These are phyloP conservation scores for Morpho helenor DNA, from an alignment of 2,888 invertebrate species.

Conservation along the genomic window DNA sequence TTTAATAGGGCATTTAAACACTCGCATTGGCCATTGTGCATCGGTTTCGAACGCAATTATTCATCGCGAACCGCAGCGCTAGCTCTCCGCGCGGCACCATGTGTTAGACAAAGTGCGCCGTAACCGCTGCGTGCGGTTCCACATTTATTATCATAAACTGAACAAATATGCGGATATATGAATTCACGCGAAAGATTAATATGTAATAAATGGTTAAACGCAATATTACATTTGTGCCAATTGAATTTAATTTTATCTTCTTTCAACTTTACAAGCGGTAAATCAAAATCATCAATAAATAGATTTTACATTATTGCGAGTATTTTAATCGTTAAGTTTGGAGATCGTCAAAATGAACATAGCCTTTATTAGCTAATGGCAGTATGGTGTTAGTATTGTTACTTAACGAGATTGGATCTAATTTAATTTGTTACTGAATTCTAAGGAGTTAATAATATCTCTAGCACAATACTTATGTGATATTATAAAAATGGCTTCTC, in stretches of 20 bases:
- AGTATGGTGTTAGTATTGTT: too few species aligned
- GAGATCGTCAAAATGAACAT: background rate
- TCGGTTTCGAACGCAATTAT: constrained; percentile 74
- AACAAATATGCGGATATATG: constrained; percentile 33
- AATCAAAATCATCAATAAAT: too few species aligned
- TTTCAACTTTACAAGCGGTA: background rate
- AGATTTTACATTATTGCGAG: background rate
- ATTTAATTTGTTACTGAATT: too few species aligned
- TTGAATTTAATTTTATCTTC: background rate
- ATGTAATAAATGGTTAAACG: constrained; percentile 15
- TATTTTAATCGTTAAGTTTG: too few species aligned
- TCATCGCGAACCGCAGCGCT: constrained; percentile 66
- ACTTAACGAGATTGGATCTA: too few species aligned
- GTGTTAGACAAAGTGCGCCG: constrained; percentile 57
- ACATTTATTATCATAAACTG: constrained; percentile 41
- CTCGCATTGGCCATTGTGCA: constrained; percentile 77
- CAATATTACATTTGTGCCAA: background rate
- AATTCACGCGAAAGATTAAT: constrained; percentile 21
- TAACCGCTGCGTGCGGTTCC: constrained; percentile 49
- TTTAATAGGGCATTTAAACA: constrained; percentile 80
- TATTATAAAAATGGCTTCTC: too few species aligned
- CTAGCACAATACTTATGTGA: too few species aligned
- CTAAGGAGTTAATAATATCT: too few species aligned
- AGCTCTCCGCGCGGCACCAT: constrained; percentile 61
- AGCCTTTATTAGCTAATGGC: background rate